phyloP scores from a whole-genome alignment of 2,113 vertebrate genomes.

The Chlorodrepanis virens region DNA sequence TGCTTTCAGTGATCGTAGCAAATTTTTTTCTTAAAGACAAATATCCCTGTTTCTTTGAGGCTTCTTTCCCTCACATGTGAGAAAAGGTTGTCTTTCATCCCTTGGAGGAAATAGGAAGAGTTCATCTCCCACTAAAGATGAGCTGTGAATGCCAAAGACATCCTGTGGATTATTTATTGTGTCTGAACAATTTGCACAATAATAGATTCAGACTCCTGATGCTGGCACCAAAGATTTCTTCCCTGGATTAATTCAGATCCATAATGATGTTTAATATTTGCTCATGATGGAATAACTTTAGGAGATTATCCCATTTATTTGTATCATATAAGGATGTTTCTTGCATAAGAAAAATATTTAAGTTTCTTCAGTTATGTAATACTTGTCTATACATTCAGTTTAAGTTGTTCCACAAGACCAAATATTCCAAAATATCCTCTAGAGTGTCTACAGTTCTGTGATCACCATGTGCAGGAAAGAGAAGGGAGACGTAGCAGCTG shows the following conservation, averaged over 20 bases:
- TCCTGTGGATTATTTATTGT: not conserved
- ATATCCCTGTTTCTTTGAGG: not conserved
- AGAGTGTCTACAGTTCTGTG: not conserved
- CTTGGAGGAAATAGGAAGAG: not conserved
- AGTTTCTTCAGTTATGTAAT: not conserved
- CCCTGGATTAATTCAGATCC: not conserved
- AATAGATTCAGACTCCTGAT: not conserved
- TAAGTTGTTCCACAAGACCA: not conserved
- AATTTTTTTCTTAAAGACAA: not conserved
- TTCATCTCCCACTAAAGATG: not conserved
- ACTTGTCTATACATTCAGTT: not conserved
- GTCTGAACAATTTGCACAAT: not conserved
- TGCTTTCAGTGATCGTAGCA: accelerated
- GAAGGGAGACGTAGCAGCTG: not conserved
- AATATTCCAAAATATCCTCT: not conserved
- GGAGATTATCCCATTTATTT: not conserved
- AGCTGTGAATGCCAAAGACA: not conserved
- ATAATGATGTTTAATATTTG: not conserved
- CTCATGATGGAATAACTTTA: not conserved
- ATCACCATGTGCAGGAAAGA: not conserved
- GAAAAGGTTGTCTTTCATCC: not conserved
- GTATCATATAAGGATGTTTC: not conserved
- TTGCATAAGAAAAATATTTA: not conserved
- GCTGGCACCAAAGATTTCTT: not conserved
- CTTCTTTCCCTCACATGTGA: not conserved